A percentile compares a stretch with the other conserved stretches of the same genome.
These are phyloP conservation scores for Orthosia incerta DNA, from an alignment of 2,888 invertebrate genomes.

Conservation along the genomic window DNA sequence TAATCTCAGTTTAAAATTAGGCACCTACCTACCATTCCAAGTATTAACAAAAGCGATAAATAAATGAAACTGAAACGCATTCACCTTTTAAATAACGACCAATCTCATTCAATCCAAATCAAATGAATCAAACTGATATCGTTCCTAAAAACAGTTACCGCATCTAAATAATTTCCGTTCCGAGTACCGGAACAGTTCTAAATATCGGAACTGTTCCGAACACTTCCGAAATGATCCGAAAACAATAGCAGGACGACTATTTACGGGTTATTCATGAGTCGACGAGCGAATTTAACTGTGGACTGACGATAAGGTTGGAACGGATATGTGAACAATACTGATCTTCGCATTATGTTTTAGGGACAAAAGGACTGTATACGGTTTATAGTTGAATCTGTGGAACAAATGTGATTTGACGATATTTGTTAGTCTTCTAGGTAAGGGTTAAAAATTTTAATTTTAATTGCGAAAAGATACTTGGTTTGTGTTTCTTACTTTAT, in stretches of 20 bases:
- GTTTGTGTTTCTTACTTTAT: neutral
- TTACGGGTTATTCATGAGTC: conserved; percentile 58
- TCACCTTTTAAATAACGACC: neutral
- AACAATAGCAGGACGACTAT: conserved; percentile 54
- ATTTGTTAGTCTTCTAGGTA: neutral
- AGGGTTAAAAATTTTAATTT: conserved; percentile 11
- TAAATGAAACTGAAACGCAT: neutral
- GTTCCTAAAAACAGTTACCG: conserved; percentile 26
- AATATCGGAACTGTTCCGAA: conserved; percentile 15
- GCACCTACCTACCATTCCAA: neutral
- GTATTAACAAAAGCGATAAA: neutral
- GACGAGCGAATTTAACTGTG: conserved; percentile 55
- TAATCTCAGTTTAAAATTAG: too few relatives aligned
- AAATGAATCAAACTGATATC: conserved; percentile 29
- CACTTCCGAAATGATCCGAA: conserved; percentile 27
- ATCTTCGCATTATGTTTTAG: conserved; percentile 54
- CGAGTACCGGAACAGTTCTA: conserved; percentile 6
- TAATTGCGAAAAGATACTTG: neutral
- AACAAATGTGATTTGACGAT: conserved; percentile 27
- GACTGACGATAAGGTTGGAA: conserved; percentile 55
- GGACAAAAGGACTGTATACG: conserved; percentile 27
- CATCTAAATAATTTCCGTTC: conserved; percentile 47
- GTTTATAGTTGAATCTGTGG: conserved; percentile 4
- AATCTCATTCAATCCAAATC: conserved; percentile 15
- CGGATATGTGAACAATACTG: conserved; percentile 56